phyloP scores from a whole-genome alignment of 2,797 vertebrate genomes.

The Spatula versicolor region DNA sequence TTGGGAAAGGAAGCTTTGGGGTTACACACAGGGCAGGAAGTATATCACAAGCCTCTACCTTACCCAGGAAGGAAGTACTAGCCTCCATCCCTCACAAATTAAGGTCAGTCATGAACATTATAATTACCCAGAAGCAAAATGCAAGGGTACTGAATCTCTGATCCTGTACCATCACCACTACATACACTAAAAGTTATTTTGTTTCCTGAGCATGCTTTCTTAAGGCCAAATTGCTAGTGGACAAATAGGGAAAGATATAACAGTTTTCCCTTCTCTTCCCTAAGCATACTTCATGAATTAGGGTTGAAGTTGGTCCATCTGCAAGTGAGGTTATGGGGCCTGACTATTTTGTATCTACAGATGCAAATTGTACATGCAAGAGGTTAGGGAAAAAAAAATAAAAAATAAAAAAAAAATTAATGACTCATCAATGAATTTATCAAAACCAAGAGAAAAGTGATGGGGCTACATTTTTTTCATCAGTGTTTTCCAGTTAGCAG shows the following conservation, averaged over 20 bases:
- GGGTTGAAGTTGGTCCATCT: neutral
- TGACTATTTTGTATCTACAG: neutral
- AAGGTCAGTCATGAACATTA: neutral
- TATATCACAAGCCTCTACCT: neutral
- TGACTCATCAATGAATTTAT: neutral
- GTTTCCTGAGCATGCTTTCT: neutral
- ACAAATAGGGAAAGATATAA: fast-evolving
- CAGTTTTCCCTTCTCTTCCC: neutral
- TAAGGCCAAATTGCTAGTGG: neutral
- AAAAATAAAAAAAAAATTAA: neutral
- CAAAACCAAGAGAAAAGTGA: neutral
- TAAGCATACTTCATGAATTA: neutral
- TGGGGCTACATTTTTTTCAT: fast-evolving
- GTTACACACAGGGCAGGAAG: neutral
- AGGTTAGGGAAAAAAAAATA: neutral
- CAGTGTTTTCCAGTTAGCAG: fast-evolving
- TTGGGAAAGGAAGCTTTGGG: neutral
- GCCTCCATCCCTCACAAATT: neutral
- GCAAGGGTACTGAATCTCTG: neutral
- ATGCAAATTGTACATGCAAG: neutral
- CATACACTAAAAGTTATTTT: neutral
- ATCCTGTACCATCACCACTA: neutral
- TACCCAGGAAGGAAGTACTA: neutral
- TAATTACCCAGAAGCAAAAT: neutral
- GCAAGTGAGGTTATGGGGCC: too few species aligned